Base-by-base conservation (phyloP, 2,888 invertebrate genomes). In the Agelastica alni region DNA sequence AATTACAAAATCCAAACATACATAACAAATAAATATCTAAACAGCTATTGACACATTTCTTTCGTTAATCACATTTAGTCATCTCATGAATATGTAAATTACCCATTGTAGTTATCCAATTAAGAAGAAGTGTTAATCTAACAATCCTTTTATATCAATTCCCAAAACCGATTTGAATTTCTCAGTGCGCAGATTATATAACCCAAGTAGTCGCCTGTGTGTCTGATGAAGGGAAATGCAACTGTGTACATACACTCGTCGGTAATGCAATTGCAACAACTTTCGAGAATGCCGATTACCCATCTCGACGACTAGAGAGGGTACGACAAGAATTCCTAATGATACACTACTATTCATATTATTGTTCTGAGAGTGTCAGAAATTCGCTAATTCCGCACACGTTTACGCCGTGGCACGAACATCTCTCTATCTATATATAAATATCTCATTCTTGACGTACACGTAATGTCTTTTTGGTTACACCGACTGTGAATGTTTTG, bases 281-380 rank as follows among this genome's bases (percentile, higher is more conserved):
- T 39, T 39, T 18, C 39, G 41, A 49, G 49, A 49, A 49, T 41
- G 49, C 49, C 22, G 32, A 49, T 49, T 49, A 41, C 32, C 14
- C 32, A 49, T 41, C 49, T 41, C 42, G 17, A 28, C 14, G 12
- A 7, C 26, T 26, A 7, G 28, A 16, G 30, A 18, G 39, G 32
- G 34, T 51, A 51, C 46, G 51, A 51, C 43, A 45, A 12, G 56
- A 56, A 56, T 56, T 37, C 43, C 16, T 51, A 51, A 56, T 51
- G 47, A 56, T 36, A 18, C 51, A 51, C 37, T 13, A 31, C 37
- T 32, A 51, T 51, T 51, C 49, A 14, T 49, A 49, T 48, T 48
- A 49, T 41, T 41, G 49, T 47, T 47, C 16, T 16, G 36, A 12
- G n/a, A 37, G 47, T 49, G 49, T 49, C 49, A 20, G 31, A 30